Evolutionary conservation across 2,888 invertebrate species (phyloP), one percentile per base, ranked within the genome.

Genomic region (Podabrus alpinus): DNA sequence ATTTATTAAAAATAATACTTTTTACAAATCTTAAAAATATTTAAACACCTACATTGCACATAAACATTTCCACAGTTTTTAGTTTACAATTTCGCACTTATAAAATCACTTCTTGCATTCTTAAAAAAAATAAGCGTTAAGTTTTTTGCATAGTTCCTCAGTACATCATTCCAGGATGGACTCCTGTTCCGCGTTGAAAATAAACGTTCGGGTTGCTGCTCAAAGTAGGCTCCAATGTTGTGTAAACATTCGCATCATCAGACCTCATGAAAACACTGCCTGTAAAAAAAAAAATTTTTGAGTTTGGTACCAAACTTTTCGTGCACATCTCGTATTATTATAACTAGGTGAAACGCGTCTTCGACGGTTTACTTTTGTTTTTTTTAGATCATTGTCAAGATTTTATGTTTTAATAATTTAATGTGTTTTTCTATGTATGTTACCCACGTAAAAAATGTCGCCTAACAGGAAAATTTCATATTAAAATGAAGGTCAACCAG

Each of bases 91-190:
- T 45, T 45, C 45, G 45, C n/a, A 45, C 45, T 45, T 45, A 45
- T n/a, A 45, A 45, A 45, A 45, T 45, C 45, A 45, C 45, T 45
- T 45, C n/a, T 29, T 29, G 29, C 29, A 29, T 29, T 29, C 29
- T 45, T 45, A 45, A 45, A 45, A 29, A 45, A 45, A 45, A 45
- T 45, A 45, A 45, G 45, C 45, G 45, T 45, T 45, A 5, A n/a
- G n/a, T 3, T 45, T 45, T n/a, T n/a, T n/a, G 45, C 45, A 2
- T 13, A 3, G 45, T 45, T 45, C 45, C 25, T 81, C 74, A 96
- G 89, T 96, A 96, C 93, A 96, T 95, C 94, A 96, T 95, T 88
- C 95, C 95, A 81, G 95, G 95, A 90, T 96, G 95, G 83, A 95
- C 92, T 78, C 89, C 90, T 77, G 93, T 94, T 82, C 93, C 91